These are phyloP conservation scores for Bambusicola thoracicus DNA, from an alignment of 2,113 vertebrate species.

Conservation along the genomic window DNA sequence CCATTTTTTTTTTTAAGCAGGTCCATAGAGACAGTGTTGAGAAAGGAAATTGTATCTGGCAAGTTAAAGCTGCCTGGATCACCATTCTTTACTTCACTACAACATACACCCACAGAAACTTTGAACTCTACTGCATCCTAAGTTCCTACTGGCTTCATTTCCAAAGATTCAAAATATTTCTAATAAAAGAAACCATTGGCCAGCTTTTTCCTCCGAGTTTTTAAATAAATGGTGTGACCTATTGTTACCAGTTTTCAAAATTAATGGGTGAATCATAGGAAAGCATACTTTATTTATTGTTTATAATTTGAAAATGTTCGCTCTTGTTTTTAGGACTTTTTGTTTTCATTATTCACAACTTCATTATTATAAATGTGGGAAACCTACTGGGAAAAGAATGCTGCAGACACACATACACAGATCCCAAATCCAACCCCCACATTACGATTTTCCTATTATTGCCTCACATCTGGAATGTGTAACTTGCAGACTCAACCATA, in stretches of 20 bases:
- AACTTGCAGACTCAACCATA: conserved; percentile 56
- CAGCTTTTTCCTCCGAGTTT: conserved; percentile 20
- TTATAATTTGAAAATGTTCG: conserved; percentile 46
- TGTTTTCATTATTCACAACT: conserved; percentile 22
- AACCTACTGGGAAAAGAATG: conserved; percentile 53
- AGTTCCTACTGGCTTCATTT: conserved; percentile 37
- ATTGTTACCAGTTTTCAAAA: conserved; percentile 29
- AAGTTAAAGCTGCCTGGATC: conserved; percentile 41
- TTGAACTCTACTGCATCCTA: conserved; percentile 46
- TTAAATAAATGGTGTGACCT: conserved; percentile 24
- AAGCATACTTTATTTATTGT: conserved; percentile 13
- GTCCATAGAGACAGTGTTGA: conserved; percentile 9
- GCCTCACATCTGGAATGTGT: conserved; percentile 65
- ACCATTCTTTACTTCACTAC: conserved; percentile 35
- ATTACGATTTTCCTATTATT: conserved; percentile 43
- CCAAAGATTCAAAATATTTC: conserved; percentile 48
- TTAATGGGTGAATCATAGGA: conserved; percentile 30
- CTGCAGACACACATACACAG: conserved; percentile 1
- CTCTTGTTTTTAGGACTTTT: background rate
- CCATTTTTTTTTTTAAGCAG: conserved; percentile 37
- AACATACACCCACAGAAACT: conserved; percentile 51
- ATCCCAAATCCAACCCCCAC: conserved; percentile 24
- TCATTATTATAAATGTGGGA: conserved; percentile 63
- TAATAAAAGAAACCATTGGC: conserved; percentile 43
- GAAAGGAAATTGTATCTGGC: conserved; percentile 64